These are phyloP conservation scores for Papilio helenus DNA, from an alignment of 1,140 invertebrate genomes.

Conservation along the genomic window DNA sequence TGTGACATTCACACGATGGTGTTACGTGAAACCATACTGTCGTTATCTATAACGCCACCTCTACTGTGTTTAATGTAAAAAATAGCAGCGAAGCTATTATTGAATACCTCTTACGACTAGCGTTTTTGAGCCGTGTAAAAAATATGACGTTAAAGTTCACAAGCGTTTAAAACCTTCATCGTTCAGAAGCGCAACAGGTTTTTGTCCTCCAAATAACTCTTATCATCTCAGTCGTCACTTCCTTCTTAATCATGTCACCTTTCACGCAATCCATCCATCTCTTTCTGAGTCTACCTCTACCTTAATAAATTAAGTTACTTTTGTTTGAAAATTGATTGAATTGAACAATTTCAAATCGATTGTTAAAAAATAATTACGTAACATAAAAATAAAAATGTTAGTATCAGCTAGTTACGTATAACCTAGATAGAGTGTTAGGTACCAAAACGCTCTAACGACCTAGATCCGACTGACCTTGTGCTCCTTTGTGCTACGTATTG, in stretches of 20 bases:
- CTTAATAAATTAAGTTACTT: no score
- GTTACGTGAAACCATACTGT: background rate
- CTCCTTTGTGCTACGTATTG: conserved; percentile 30
- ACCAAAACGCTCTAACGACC: conserved; percentile 47
- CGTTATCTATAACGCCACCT: conserved; percentile 15
- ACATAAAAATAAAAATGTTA: no score
- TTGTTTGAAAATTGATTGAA: no score
- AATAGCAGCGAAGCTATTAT: conserved; percentile 12
- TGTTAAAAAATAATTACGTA: no score
- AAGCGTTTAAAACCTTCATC: no score
- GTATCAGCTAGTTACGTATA: conserved; percentile 35
- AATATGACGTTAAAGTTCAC: background rate
- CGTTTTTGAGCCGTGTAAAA: background rate
- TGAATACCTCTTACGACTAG: background rate
- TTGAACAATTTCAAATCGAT: no score
- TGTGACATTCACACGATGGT: conserved; percentile 45
- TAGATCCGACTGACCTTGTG: conserved; percentile 45
- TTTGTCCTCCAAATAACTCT: no score
- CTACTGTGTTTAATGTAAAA: conserved; percentile 13
- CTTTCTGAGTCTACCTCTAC: no score
- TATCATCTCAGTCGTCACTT: no score
- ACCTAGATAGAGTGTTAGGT: conserved; percentile 45
- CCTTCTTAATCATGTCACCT: no score
- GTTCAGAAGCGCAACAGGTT: no score
- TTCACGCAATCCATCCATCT: no score